Base-by-base conservation (phyloP, 1,140 invertebrate genomes). In the Nilaparvata lugens region DNA sequence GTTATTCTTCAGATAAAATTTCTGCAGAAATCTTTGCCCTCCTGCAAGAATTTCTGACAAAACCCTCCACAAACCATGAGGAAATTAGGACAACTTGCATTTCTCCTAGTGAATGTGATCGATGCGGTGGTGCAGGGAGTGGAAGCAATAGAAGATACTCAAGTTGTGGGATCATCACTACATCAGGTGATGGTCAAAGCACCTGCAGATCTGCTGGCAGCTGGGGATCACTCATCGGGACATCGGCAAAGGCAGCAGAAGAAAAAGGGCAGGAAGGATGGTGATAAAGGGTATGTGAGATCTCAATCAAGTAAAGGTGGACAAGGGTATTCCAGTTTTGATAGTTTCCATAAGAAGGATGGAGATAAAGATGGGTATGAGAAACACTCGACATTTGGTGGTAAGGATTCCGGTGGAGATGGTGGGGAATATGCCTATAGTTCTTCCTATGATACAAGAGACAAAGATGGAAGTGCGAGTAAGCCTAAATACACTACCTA, bases 241-340 rank as follows among this genome's bases (percentile, higher is more conserved):
- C 51, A 52, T n/a, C 4, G 21, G 5, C 23, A 28, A 18, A 28
- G 51, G 3, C 78, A 78, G 13, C 31, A 35, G 31, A 19, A 48
- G 16, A 48, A 48, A 19, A 48, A 48, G 9, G 45, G 45, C n/a
- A 45, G 3, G 19, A 45, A 45, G 19, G 81, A 84, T 53, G 82
- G 82, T 31, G 79, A 83, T 58, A 79, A 83, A 57, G 85, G 84
- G 2, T 86, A 83, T 71, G 76, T 79, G 40, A 78, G 79, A 63
- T 79, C 80, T 67, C 79, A 77, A 69, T 73, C 78, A 21, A 82
- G 80, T 64, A 80, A 83, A 60, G 84, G 83, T 7, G 81, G 82
- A 67, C 79, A 83, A 64, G 59, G 59, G 6, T 60, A 59, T 42
- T 31, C 86, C 69, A 80, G 80, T 63, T 81, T 82, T 64, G 84